A percentile compares a stretch with the other conserved stretches of the same genome.
Evolutionary conservation across 2,888 invertebrate species (phyloP).

Genomic region (Psylliodes chrysocephalus): DNA sequence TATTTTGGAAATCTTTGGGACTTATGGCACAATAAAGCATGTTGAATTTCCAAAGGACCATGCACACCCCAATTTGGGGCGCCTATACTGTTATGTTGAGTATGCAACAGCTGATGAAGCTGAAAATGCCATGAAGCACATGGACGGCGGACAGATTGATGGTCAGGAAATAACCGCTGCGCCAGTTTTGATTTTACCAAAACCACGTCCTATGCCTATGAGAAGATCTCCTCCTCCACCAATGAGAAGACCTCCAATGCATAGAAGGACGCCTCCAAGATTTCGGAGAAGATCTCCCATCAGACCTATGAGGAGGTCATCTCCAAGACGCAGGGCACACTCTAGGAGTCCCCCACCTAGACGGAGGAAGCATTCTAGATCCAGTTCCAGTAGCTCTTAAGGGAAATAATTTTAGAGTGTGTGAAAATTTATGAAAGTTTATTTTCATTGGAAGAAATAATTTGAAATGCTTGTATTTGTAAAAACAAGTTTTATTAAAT

Average conservation of each 20-base stretch:
- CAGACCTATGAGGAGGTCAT: conserved; percentile 64
- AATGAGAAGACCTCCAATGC: conserved; percentile 68
- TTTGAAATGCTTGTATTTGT: neutral
- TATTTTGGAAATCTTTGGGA: conserved; percentile 90
- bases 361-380: conserved; percentile 72
- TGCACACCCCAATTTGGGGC: conserved; percentile 86
- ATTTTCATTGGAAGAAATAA: neutral
- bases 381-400: conserved; percentile 77
- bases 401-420: neutral
- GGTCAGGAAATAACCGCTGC: conserved; percentile 96
- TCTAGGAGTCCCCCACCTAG: conserved; percentile 70
- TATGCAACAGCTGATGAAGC: conserved; percentile 94
- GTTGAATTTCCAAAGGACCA: conserved; percentile 93
- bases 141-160: conserved; percentile 99
- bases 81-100: conserved; percentile 96
- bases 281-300: conserved; percentile 62
- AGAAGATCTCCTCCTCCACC: conserved; percentile 70
- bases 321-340: conserved; percentile 70
- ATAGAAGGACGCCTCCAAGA: conserved; percentile 68
- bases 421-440: neutral
- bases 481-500: conserved; percentile 15
- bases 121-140: conserved; percentile 98
- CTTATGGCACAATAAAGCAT: conserved; percentile 85
- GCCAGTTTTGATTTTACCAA: conserved; percentile 88
- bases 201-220: conserved; percentile 69